Percentiles rank a stretch among this genome's conserved stretches.
phyloP scores from a whole-genome alignment of 2,113 vertebrate genomes.

The Cynocephalus volans region DNA sequence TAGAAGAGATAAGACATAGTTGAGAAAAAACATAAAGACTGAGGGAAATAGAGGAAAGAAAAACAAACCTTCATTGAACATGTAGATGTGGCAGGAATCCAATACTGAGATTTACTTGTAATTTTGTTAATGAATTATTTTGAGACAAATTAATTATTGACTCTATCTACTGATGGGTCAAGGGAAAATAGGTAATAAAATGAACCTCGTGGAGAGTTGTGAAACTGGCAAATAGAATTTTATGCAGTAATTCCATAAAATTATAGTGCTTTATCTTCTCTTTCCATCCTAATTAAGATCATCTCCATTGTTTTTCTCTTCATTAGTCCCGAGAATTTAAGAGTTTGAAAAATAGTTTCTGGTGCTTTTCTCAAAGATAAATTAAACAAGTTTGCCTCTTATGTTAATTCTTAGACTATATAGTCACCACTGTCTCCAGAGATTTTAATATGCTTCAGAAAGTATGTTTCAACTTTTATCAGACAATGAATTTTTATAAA shows the following conservation, averaged over 20 bases:
- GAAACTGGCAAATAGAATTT: background rate
- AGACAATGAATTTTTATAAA: background rate
- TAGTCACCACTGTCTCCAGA: background rate
- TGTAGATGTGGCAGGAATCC: background rate
- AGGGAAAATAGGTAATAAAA: background rate
- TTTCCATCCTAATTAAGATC: background rate
- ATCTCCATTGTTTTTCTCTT: background rate
- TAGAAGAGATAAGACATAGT: background rate
- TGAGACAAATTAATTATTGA: background rate
- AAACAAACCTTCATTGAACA: conserved; percentile 1
- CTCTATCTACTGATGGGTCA: background rate
- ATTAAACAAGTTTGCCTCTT: background rate
- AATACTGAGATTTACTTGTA: background rate
- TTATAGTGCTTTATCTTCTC: background rate
- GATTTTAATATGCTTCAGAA: conserved; percentile 10
- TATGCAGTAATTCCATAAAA: background rate
- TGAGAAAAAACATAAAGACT: background rate
- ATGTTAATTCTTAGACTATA: background rate
- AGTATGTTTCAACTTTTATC: background rate
- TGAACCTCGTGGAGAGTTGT: background rate
- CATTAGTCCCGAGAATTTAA: background rate
- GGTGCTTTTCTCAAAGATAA: conserved; percentile 44
- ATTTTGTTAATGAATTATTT: conserved; percentile 30
- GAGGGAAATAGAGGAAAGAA: background rate
- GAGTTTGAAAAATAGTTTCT: background rate